Evolutionary conservation across 30 jellyfish, hydroid and myxozoan species (phyloP), one percentile per base, ranked within the genome.

Genomic region (Pelagia noctiluca): DNA sequence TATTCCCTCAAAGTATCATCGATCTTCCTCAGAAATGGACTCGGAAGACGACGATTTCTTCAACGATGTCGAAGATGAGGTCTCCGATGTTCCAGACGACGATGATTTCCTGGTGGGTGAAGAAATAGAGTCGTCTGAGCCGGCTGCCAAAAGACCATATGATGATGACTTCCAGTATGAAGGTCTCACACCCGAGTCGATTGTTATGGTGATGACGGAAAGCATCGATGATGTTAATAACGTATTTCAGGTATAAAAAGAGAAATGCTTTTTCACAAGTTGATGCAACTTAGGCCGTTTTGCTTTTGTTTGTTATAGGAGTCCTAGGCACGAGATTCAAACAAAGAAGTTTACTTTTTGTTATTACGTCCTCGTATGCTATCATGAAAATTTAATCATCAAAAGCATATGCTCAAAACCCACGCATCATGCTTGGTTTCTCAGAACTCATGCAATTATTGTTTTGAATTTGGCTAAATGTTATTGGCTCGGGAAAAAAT

Each of bases 191-290:
- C 99, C 99, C 0, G 99, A 94, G 73, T 76, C 95, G 46, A 94
- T 94, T 37, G 99, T 94, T 37, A 80, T 57, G 36, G 75, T 97
- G 8, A 94, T 94, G 99, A 87, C 78, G 31, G 70, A 84, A 78
- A 82, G 95, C 80, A 94, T 94, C 26, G 99, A 94, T 66, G 99
- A 94, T 60, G 99, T 94, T 2, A 94, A 94, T 81, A 78, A 77
- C 50, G 99, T 94, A 11, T 94, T 94, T 73, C 93, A 94, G 97
- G 99, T 94, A 52, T 69, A n/a, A n/a, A n/a, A n/a, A n/a, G n/a
- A n/a, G n/a, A n/a, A n/a, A n/a, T n/a, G n/a, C n/a, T n/a, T n/a
- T n/a, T n/a, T n/a, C n/a, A n/a, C n/a, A n/a, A n/a, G n/a, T n/a
- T n/a, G n/a, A n/a, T n/a, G n/a, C n/a, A n/a, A n/a, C n/a, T n/a